A percentile compares a stretch with the other conserved stretches of the same genome.
phyloP scores from a whole-genome alignment of 2,113 vertebrate species.

The Brienomyrus longianalis region DNA sequence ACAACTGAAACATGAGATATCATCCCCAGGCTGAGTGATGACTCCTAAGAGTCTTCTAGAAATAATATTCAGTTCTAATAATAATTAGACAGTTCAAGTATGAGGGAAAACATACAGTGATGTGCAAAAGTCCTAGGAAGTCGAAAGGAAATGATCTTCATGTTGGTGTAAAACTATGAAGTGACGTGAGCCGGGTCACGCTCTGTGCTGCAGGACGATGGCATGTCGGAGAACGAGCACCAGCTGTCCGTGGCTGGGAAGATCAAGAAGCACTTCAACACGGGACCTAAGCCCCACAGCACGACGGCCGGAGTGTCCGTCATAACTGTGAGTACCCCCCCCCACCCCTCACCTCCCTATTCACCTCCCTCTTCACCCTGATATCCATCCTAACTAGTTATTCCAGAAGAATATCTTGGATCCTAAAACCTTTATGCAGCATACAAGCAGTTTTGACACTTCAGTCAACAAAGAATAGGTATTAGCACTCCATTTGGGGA shows the following conservation, averaged over 20 bases:
- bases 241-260: constrained; percentile 90
- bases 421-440: background rate
- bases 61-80: background rate
- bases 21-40: background rate
- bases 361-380: background rate
- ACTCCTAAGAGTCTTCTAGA: background rate
- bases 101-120: background rate
- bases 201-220: constrained; percentile 71
- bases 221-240: constrained; percentile 76
- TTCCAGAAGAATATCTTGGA: background rate
- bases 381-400: background rate
- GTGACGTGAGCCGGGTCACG: background rate
- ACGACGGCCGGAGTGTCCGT: constrained; percentile 89
- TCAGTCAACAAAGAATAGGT: background rate
- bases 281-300: constrained; percentile 75
- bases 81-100: background rate
- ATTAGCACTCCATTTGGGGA: background rate
- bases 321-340: constrained; percentile 81
- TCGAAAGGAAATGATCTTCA: background rate
- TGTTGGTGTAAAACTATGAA: background rate
- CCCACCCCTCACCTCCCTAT: background rate
- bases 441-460: background rate
- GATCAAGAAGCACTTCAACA: constrained; percentile 96
- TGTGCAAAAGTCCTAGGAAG: background rate
- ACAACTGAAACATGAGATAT: background rate